Percentiles rank a stretch among this genome's conserved stretches.
Conservation (phyloP, 2,797 vertebrate species). For the Acropternis orthonyx region DNA sequence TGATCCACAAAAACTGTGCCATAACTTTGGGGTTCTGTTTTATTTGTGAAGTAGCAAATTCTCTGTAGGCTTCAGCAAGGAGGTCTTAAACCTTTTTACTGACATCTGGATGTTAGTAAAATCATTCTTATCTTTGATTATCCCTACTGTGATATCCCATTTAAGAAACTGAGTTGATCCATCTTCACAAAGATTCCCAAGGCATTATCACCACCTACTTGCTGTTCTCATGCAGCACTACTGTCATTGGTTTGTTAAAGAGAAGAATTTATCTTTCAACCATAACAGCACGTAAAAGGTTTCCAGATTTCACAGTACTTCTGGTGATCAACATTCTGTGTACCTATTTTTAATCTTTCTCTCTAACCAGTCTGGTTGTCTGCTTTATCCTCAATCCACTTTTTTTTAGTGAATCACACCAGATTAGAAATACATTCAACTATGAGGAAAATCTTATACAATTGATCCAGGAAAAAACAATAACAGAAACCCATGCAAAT, state of each 20-base stretch:
- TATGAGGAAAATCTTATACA: conserved; percentile 35
- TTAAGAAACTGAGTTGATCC: not conserved
- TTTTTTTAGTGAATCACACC: conserved; percentile 15
- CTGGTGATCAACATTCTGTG: not conserved
- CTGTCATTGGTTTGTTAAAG: not conserved
- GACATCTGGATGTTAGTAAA: not conserved
- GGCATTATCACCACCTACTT: not conserved
- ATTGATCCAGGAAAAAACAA: conserved; percentile 38
- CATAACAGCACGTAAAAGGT: not conserved
- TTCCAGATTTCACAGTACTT: not conserved
- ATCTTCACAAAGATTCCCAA: not conserved
- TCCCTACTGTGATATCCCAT: not conserved
- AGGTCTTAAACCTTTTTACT: not conserved
- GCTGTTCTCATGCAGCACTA: not conserved
- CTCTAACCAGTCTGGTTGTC: not conserved
- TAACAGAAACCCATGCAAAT: not conserved
- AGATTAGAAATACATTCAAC: conserved; percentile 16
- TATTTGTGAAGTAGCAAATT: not conserved
- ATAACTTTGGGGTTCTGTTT: not conserved
- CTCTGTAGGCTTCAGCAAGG: not conserved
- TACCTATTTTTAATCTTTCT: conserved; percentile 20
- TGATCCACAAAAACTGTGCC: not conserved
- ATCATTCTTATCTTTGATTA: not conserved
- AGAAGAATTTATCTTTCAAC: not conserved
- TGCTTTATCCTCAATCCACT: not conserved